Evolutionary conservation across 2,888 invertebrate species (phyloP), one percentile per base, ranked within the genome.

Genomic region (Catocala sponsa): DNA sequence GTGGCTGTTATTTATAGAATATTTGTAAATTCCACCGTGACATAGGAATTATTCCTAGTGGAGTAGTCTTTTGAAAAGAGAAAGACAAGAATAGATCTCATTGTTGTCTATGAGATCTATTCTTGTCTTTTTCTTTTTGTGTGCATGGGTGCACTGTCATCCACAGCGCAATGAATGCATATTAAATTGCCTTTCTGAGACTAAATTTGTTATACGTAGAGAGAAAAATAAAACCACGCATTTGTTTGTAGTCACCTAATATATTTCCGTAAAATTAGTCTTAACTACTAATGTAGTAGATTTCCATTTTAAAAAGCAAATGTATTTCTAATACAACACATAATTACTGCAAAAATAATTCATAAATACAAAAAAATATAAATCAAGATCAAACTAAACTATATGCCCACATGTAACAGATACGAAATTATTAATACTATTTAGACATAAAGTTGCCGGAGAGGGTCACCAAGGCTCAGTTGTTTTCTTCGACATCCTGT

Each of bases 401-500:
- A 54, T 59, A 59, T 63, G 62, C 62, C 59, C 72, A 67, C 64
- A 68, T 70, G 59, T 59, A 65, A 66, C 59, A 52, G 42, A 58
- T 25, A 55, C 25, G 59, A 64, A 64, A 58, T 57, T 48, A 68
- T 32, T 76, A 68, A 67, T 66, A 73, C 59, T 59, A 68, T 60
- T 55, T 64, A 49, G 63, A 65, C 63, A 53, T 53, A 25, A 57
- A 59, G n/a, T 44, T 44, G 58, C 44, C 52, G 63, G 13, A 47
- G 55, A 55, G 43, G 41, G 35, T 55, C 48, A 51, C 38, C 53
- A 32, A 68, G 59, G 62, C 69, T 86, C 76, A 89, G 68, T 81
- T 87, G 75, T 85, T 90, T 71, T 91, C 91, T 68, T 91, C 91
- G 61, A 85, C 62, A 63, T 91, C 91, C 91, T 91, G 86, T 44